These are phyloP conservation scores for Serilophus lunatus DNA, from an alignment of 2,113 vertebrate genomes.

Conservation along the genomic window DNA sequence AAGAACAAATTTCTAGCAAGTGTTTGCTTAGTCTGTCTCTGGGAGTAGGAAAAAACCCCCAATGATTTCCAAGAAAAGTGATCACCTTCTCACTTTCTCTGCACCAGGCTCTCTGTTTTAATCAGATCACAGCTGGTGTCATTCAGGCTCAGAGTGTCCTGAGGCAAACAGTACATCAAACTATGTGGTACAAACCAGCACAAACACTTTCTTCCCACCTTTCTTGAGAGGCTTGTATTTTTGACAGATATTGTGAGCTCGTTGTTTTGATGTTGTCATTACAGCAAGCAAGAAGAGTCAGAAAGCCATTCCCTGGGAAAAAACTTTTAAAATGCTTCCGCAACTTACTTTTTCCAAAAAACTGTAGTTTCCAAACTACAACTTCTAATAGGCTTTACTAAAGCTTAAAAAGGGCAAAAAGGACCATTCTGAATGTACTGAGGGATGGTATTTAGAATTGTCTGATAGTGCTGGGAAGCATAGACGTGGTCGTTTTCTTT, in stretches of 20 bases:
- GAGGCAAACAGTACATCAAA: not conserved
- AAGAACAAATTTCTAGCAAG: not conserved
- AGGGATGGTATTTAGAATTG: not conserved
- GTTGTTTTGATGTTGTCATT: not conserved
- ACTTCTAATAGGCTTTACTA: not conserved
- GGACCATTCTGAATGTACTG: not conserved
- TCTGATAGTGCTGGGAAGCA: not conserved
- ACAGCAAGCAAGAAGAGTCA: not conserved
- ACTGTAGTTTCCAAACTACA: not conserved
- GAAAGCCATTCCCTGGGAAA: not conserved
- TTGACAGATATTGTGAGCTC: not conserved
- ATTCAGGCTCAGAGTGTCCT: not conserved
- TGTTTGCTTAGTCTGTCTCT: not conserved
- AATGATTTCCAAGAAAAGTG: slow-evolving; percentile 24
- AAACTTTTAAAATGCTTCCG: not conserved
- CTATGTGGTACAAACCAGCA: fast-evolving
- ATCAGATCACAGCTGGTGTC: slow-evolving; percentile 14
- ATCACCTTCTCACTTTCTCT: not conserved
- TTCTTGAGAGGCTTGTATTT: not conserved
- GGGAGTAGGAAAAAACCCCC: not conserved
- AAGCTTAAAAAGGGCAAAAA: not conserved
- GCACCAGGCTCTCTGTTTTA: not conserved
- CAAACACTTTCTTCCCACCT: not conserved
- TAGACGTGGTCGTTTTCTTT: not conserved
- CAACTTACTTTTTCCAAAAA: not conserved